Conservation (phyloP, 1,140 invertebrate genomes). For the Armadillidium nasatum region DNA sequence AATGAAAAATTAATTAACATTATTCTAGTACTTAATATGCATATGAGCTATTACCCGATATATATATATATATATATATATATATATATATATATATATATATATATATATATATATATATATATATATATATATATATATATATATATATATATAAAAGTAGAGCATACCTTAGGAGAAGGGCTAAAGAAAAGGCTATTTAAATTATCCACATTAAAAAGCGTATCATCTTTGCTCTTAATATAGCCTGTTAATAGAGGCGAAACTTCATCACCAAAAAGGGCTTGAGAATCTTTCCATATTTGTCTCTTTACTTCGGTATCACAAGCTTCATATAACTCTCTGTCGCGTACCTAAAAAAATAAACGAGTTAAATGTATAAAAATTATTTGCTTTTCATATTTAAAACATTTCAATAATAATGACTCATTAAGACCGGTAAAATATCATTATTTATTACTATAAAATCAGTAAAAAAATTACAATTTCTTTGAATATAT, state of each 20-base stretch:
- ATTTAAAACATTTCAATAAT: no score
- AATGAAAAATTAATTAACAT: no score
- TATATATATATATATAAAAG: not conserved
- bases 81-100: no score
- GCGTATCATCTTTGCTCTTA: constrained; percentile 81
- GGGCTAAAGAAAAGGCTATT: constrained; percentile 82
- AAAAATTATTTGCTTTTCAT: no score
- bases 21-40: no score
- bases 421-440: no score
- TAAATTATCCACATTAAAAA: constrained; percentile 88
- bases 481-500: no score
- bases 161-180: constrained; percentile 70
- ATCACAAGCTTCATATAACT: constrained; percentile 87
- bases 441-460: no score
- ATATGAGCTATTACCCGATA: no score
- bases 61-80: no score
- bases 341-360: constrained; percentile 70
- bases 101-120: not conserved
- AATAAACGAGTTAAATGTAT: not conserved
- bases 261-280: constrained; percentile 96
- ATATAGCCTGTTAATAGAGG: constrained; percentile 89
- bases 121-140: not conserved
- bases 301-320: constrained; percentile 96
- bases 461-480: no score
- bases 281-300: constrained; percentile 93